A percentile compares a stretch with the other conserved stretches of the same genome.
Conservation (phyloP, 1,140 invertebrate species). For the Varroa destructor region DNA sequence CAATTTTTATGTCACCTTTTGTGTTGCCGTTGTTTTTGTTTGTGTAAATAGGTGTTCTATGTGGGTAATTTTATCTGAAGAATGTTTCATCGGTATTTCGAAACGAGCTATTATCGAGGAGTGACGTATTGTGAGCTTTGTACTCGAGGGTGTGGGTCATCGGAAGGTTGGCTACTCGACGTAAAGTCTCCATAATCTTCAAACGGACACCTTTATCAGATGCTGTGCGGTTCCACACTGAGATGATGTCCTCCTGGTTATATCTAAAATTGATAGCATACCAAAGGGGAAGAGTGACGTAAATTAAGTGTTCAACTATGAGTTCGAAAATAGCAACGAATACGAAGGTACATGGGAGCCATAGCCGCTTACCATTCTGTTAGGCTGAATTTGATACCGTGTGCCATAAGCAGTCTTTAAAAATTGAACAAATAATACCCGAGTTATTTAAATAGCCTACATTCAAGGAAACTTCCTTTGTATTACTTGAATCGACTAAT, state of each 20-base stretch:
- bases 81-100: conserved; percentile 21
- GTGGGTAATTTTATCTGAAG: conserved; percentile 1
- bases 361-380: neutral
- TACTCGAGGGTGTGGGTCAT: conserved; percentile 85
- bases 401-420: no score
- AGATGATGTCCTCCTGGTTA: conserved; percentile 83
- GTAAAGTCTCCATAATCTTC: conserved; percentile 82
- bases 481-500: no score
- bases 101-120: conserved; percentile 11
- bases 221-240: conserved; percentile 91
- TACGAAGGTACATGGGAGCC: neutral
- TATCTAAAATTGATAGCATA: conserved; percentile 26
- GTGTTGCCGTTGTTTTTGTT: no score
- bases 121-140: conserved; percentile 62
- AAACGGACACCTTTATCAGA: conserved; percentile 69
- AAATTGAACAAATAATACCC: no score
- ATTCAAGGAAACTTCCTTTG: no score
- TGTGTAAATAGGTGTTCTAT: no score
- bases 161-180: conserved; percentile 83
- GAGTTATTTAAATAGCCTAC: no score
- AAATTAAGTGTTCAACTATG: neutral
- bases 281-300: neutral
- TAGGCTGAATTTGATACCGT: no score
- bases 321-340: neutral
- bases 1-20: no score